Percentiles rank a stretch among this genome's conserved stretches.
Evolutionary conservation across 2,888 invertebrate genomes (phyloP).

Genomic region (Onthophagus sagittarius): DNA sequence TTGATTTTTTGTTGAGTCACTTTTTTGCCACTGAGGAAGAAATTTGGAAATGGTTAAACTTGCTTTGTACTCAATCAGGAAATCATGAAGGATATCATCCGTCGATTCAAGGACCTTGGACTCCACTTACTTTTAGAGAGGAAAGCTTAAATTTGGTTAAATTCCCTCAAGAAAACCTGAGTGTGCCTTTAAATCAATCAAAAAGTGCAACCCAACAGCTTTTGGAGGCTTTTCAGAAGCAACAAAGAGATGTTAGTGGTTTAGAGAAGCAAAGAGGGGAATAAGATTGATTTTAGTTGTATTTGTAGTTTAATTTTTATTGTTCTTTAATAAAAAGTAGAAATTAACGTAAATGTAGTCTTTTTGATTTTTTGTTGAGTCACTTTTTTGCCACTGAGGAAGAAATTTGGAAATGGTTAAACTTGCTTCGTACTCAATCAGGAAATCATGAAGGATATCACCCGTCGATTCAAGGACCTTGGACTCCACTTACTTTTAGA

Average conservation of each 20-base stretch:
- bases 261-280: slow-evolving; percentile 35
- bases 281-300: slow-evolving; percentile 19
- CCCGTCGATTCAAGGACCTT: slow-evolving; percentile 90
- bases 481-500: slow-evolving; percentile 83
- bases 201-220: slow-evolving; percentile 67
- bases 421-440: slow-evolving; percentile 68
- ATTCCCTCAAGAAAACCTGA: slow-evolving; percentile 62
- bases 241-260: slow-evolving; percentile 42
- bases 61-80: slow-evolving; percentile 69
- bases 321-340: too few species aligned
- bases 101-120: slow-evolving; percentile 93
- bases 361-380: too few species aligned
- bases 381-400: too few species aligned
- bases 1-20: too few species aligned
- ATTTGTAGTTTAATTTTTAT: not conserved
- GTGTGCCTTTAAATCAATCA: slow-evolving; percentile 53
- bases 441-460: slow-evolving; percentile 60
- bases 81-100: slow-evolving; percentile 65
- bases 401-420: slow-evolving; percentile 85
- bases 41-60: slow-evolving; percentile 80
- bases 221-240: slow-evolving; percentile 60
- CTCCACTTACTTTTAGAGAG: slow-evolving; percentile 73
- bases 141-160: slow-evolving; percentile 60
- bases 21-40: slow-evolving; percentile 71
- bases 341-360: too few species aligned